Percentiles rank a stretch among this genome's conserved stretches.
Conservation (phyloP, 1,140 invertebrate genomes). For the Samia ricini region DNA sequence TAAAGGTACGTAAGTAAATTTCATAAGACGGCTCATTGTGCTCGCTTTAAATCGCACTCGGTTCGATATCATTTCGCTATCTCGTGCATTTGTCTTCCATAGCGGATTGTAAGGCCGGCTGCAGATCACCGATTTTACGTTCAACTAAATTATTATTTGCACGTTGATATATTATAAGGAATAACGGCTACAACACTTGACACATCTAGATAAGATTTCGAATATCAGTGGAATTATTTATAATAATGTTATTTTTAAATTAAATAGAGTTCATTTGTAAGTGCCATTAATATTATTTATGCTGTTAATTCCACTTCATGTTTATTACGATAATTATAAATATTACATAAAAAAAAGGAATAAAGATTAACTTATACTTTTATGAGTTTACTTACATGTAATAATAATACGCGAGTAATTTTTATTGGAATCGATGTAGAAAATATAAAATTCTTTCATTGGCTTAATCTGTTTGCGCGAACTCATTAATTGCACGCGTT, state of each 20-base stretch:
- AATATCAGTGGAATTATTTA: background rate
- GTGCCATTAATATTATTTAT: background rate
- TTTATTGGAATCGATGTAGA: background rate
- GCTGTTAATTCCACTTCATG: background rate
- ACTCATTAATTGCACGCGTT: background rate
- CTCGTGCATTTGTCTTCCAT: constrained; percentile 35
- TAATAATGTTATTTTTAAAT: background rate
- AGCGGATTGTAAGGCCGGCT: constrained; percentile 23
- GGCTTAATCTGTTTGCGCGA: background rate
- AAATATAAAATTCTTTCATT: background rate
- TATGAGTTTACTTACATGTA: background rate
- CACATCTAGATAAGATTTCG: background rate
- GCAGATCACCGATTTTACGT: constrained; percentile 13
- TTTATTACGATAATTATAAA: background rate
- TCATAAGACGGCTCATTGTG: constrained; percentile 18
- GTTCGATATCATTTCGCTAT: constrained; percentile 29
- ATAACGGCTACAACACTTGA: background rate
- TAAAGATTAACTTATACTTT: too few species aligned
- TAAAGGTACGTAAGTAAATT: constrained; percentile 19
- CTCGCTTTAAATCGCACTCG: constrained; percentile 31
- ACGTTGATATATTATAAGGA: background rate
- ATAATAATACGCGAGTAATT: background rate
- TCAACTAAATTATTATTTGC: constrained; percentile 10
- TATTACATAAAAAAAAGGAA: too few species aligned
- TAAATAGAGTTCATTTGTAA: too few species aligned